Evolutionary conservation across 2,888 invertebrate species (phyloP).

Genomic region (Rutpela maculata): DNA sequence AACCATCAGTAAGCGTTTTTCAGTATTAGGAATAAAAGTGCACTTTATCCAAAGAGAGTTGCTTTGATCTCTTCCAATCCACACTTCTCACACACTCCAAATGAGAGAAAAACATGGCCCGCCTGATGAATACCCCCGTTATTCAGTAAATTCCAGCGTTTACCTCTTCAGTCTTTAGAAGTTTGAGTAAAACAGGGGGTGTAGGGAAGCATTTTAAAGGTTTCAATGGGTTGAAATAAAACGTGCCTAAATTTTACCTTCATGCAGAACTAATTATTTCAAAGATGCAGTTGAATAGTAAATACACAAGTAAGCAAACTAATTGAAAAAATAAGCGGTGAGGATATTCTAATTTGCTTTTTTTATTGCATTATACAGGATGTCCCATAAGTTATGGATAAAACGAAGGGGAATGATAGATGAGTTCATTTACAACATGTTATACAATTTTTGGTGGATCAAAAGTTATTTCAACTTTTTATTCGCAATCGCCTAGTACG

Average conservation of each 20-base stretch:
- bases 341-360: too few species aligned
- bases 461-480: too few species aligned
- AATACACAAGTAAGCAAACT: background rate
- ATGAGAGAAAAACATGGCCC: constrained; percentile 40
- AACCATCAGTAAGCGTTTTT: constrained; percentile 15
- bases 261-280: background rate
- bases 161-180: constrained; percentile 12
- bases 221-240: background rate
- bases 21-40: constrained; percentile 24
- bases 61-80: constrained; percentile 43
- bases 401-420: too few species aligned
- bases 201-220: background rate
- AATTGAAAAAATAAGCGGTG: too few species aligned
- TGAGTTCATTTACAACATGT: too few species aligned
- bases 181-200: background rate
- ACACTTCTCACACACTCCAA: constrained; percentile 38
- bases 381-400: too few species aligned
- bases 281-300: background rate
- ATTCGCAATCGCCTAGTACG: too few species aligned
- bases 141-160: constrained; percentile 32
- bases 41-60: constrained; percentile 28
- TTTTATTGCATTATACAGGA: too few species aligned
- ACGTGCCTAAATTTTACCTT: background rate
- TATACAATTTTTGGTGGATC: too few species aligned
- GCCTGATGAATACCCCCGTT: constrained; percentile 40